These are phyloP conservation scores for Lepidonotus clava DNA, from an alignment of 2,888 invertebrate genomes.

Conservation along the genomic window DNA sequence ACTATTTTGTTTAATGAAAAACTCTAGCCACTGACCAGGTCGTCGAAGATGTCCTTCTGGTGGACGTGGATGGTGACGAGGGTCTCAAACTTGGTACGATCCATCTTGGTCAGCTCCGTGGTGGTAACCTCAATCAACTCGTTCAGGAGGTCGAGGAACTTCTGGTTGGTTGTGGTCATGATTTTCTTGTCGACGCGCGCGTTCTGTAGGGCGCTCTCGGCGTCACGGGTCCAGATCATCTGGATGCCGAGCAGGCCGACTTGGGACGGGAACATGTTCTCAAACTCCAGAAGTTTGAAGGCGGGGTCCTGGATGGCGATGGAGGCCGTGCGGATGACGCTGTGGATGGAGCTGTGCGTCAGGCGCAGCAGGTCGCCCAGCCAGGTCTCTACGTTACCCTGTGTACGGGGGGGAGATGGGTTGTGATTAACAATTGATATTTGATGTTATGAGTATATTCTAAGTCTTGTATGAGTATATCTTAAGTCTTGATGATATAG, in stretches of 20 bases:
- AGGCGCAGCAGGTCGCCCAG: constrained; percentile 92
- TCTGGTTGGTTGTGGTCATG: constrained; percentile 95
- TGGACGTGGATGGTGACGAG: constrained; percentile 98
- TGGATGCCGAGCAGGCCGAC: constrained; percentile 94
- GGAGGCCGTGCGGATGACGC: constrained; percentile 92
- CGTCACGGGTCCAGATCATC: constrained; percentile 98
- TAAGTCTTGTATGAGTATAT: no score
- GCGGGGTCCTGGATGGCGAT: constrained; percentile 91
- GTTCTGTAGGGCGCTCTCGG: constrained; percentile 93
- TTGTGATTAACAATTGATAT: no score
- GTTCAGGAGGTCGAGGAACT: constrained; percentile 94
- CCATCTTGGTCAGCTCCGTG: constrained; percentile 92
- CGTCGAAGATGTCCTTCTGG: constrained; percentile 98
- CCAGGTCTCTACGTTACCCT: constrained; percentile 92
- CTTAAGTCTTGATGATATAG: no score
- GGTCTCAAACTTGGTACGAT: constrained; percentile 96
- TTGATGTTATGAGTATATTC: no score
- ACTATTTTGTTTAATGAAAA: neutral
- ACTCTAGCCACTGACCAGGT: constrained; percentile 85
- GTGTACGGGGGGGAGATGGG: no score
- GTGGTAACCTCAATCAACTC: constrained; percentile 97
- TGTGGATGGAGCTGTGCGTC: constrained; percentile 93
- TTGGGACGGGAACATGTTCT: constrained; percentile 97
- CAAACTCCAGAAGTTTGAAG: constrained; percentile 91
- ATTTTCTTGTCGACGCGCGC: constrained; percentile 93